Base-by-base conservation (phyloP, 2,888 invertebrate species). In the Lasioglossum marginatum region DNA sequence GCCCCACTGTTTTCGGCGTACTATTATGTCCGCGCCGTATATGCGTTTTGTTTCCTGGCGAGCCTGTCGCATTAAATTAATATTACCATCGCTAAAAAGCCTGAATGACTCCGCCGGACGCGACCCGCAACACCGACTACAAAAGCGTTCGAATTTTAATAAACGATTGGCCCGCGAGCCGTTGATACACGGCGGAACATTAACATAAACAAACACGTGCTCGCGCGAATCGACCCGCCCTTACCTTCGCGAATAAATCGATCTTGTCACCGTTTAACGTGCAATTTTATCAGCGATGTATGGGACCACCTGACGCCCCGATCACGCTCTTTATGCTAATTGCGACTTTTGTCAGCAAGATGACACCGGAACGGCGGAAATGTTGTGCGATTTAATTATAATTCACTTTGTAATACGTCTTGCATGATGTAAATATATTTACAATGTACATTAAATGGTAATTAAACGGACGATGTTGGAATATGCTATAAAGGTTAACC, bases 31-130 rank as follows among this genome's bases (percentile, higher is more conserved):
- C 78, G 27, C 70, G 43, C 23, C 63, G 76, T 43, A 81, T 75
- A 76, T 72, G 72, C 73, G 72, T 72, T 70, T 72, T 48, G 78
- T 74, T 78, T 86, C 68, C 45, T 45, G 19, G 71, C 57, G 16
- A 23, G 68, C n/a, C n/a, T n/a, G 45, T 68, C 80, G 52, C 78
- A 78, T 81, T 78, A 85, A 86, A 86, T 87, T 87, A 82, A 86
- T 87, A 82, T 86, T 76, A 75, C 75, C 40, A 19, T 52, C 60
- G 40, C 70, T 77, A 66, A 82, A 87, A 79, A 71, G 79, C 60
- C 23, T n/a, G 70, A n/a, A 66, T 16, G 48, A 37, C 31, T 76
- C 63, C 43, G 77, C 16, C 71, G 45, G 52, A 8, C 23, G 68
- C 14, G 71, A 27, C 43, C n/a, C 40, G 40, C 40, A 4, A 63